These are phyloP conservation scores for Lithodes maja DNA, from an alignment of 2,888 invertebrate species.

Conservation along the genomic window DNA sequence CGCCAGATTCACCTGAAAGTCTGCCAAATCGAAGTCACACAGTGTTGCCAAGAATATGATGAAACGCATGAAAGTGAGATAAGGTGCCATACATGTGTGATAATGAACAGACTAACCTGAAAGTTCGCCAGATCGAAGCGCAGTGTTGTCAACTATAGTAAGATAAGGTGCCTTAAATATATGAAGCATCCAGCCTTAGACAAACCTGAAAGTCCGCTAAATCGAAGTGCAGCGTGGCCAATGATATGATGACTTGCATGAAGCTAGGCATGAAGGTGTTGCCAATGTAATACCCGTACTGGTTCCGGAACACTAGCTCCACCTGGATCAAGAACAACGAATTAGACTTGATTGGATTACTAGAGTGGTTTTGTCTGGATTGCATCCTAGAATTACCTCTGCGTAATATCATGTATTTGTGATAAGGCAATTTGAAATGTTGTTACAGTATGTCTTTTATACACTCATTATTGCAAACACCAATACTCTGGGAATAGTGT, in stretches of 20 bases:
- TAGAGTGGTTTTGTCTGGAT: too few species aligned
- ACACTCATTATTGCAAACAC: too few species aligned
- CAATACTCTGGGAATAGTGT: too few species aligned
- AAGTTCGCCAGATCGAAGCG: constrained; percentile 49
- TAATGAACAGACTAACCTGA: constrained; percentile 29
- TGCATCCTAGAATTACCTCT: too few species aligned
- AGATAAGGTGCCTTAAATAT: too few species aligned
- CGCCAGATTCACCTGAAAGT: too few species aligned
- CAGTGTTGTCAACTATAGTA: neutral
- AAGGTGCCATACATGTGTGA: too few species aligned
- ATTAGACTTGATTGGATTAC: neutral
- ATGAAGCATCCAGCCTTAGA: neutral
- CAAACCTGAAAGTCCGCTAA: constrained; percentile 53
- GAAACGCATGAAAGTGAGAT: too few species aligned
- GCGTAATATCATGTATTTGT: too few species aligned
- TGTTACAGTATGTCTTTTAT: too few species aligned
- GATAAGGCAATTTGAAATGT: neutral
- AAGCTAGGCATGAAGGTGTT: constrained; percentile 51
- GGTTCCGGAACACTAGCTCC: constrained; percentile 39
- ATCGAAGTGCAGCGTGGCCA: constrained; percentile 33
- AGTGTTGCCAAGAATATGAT: too few species aligned
- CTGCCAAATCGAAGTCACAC: too few species aligned
- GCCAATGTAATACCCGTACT: constrained; percentile 52
- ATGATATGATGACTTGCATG: constrained; percentile 47
- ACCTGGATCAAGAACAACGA: neutral